A percentile compares a stretch with the other conserved stretches of the same genome.
These are phyloP conservation scores for Aricia artaxerxes DNA, from an alignment of 2,888 invertebrate species.

Conservation along the genomic window DNA sequence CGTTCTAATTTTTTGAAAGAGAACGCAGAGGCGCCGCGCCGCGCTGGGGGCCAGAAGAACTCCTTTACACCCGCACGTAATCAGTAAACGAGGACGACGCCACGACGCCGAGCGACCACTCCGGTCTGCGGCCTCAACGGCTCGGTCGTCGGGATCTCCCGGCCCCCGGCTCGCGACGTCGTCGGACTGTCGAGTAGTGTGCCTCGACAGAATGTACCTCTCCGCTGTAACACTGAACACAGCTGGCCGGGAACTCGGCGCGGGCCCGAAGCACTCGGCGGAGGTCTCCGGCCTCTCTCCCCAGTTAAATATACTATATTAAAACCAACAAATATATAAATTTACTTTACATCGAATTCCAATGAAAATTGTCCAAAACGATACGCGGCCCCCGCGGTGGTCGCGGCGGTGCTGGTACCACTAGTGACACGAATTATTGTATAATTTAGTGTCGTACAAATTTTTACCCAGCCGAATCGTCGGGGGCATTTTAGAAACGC, in stretches of 20 bases:
- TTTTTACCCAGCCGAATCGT: background rate
- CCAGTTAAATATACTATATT: background rate
- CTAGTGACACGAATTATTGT: background rate
- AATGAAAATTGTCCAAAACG: conserved; percentile 7
- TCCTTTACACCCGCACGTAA: background rate
- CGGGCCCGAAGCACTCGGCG: background rate
- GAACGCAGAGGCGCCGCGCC: background rate
- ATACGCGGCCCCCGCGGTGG: background rate
- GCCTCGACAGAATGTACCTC: background rate
- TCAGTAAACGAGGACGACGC: background rate
- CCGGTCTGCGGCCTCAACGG: no score
- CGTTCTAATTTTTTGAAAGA: background rate
- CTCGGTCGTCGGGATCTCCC: background rate
- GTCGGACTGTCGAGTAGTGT: background rate
- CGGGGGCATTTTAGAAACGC: conserved; percentile 6
- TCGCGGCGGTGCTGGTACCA: background rate
- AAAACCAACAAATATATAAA: conserved; percentile 21
- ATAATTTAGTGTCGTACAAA: conserved; percentile 4
- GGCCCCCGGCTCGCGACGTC: background rate
- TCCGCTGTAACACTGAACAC: background rate
- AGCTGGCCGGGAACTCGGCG: background rate
- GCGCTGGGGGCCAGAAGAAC: background rate
- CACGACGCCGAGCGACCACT: no score
- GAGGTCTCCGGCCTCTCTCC: background rate
- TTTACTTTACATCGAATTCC: conserved; percentile 15